Evolutionary conservation across 2,797 vertebrate species (phyloP).

Genomic region (Acridotheres tristis): DNA sequence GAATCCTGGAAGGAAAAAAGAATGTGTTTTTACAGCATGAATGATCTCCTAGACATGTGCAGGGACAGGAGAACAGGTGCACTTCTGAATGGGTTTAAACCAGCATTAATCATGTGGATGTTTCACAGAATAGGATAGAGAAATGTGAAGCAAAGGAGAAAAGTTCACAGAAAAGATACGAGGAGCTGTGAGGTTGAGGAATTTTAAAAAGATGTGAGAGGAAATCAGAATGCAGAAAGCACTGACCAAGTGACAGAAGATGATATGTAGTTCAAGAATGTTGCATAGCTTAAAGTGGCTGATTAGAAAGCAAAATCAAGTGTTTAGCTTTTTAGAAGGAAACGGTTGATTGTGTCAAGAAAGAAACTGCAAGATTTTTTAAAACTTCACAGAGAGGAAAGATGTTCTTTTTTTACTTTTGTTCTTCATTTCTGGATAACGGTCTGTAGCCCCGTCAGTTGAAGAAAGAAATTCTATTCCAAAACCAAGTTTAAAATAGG

Average conservation of each 20-base stretch:
- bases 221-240: not conserved
- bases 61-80: not conserved
- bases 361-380: not conserved
- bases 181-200: not conserved
- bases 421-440: not conserved
- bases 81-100: conserved; percentile 18
- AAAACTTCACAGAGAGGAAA: not conserved
- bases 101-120: conserved; percentile 37
- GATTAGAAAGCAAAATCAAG: not conserved
- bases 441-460: not conserved
- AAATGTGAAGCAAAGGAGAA: conserved; percentile 19
- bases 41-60: not conserved
- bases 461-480: not conserved
- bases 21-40: conserved; percentile 1
- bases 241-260: not conserved
- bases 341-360: not conserved
- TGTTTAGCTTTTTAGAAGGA: not conserved
- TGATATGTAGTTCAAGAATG: not conserved
- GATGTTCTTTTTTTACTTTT: not conserved
- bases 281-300: not conserved
- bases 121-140: conserved; percentile 12
- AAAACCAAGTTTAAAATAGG: not conserved
- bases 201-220: not conserved
- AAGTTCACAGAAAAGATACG: not conserved
- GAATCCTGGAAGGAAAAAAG: not conserved